Base-by-base conservation (phyloP, 2,888 invertebrate genomes). In the Platypus cylindrus region DNA sequence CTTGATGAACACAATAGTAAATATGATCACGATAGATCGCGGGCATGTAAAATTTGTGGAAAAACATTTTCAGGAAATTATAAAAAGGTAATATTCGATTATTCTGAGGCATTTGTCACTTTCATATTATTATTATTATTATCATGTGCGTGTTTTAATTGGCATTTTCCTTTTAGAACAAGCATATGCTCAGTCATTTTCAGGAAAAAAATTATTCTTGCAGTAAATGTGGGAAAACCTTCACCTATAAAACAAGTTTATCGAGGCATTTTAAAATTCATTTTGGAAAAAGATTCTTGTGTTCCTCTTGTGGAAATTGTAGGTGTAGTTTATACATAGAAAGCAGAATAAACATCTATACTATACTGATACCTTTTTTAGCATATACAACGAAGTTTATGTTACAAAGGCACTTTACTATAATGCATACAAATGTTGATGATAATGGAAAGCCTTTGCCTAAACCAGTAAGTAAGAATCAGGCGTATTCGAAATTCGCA, bases 311-410 rank as follows among this genome's bases (percentile, higher is more conserved):
- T 29, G 43, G 43, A 29, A 43, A 40, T 26, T 37, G 43, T 40
- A 41, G 31, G 31, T 5, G 14, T n/a, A 14, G 11, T 13, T 20
- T 25, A 11, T 25, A 8, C 27, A 5, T 27, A 27, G 15, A 5
- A 27, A 15, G 15, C 9, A 3, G 9, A 11, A 24, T 4, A 11
- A 5, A 24, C 24, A 24, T 3, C 22, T 30, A 8, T 28, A 28
- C 5, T 30, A 30, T 20, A 28, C 11, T 18, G 17, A 11, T 7
- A n/a, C n/a, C n/a, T 34, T 17, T 38, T 38, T 36, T 25, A 43
- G 43, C 37, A 5, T 43, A 39, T 16, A 43, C 43, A 3, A 43
- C 43, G 8, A 43, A 43, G 13, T 43, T 43, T 18, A 43, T 39
- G 36, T 13, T 43, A 18, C 39, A 43, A 33, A 30, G 37, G 16